phyloP scores from a whole-genome alignment of 2,888 invertebrate genomes.

The Caenorhabditis virilis region DNA sequence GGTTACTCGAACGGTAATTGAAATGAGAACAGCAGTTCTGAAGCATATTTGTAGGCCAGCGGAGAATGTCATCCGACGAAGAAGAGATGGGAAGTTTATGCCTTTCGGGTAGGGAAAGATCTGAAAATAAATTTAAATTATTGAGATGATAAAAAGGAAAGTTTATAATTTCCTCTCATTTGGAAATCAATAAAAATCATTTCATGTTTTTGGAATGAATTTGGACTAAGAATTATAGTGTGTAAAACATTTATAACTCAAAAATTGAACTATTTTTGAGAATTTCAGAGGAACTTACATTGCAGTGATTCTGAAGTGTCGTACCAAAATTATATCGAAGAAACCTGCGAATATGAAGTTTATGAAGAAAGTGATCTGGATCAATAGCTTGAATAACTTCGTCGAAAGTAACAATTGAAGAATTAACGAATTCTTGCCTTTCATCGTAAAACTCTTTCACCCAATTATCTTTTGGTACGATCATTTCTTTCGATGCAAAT shows the following conservation, averaged over 20 bases:
- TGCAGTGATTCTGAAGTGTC: slow-evolving; percentile 19
- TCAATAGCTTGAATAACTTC: slow-evolving; percentile 16
- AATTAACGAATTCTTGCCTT: neutral
- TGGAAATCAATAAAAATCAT: neutral
- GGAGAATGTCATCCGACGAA: slow-evolving; percentile 30
- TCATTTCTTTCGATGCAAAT: neutral
- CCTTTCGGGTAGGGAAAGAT: slow-evolving; percentile 24
- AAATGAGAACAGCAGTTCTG: slow-evolving; percentile 23
- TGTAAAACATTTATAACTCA: too few species aligned
- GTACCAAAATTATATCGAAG: slow-evolving; percentile 24
- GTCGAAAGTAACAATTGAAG: neutral
- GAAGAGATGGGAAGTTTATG: slow-evolving; percentile 19
- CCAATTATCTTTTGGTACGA: neutral
- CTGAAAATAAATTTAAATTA: too few species aligned
- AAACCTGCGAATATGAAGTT: slow-evolving; percentile 9
- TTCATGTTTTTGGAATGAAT: too few species aligned
- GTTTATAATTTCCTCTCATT: neutral
- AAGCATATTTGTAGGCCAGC: slow-evolving; percentile 18
- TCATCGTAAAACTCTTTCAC: neutral
- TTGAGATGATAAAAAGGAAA: too few species aligned
- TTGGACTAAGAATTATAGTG: too few species aligned
- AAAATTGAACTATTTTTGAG: too few species aligned
- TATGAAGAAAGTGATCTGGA: slow-evolving; percentile 17
- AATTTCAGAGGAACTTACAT: slow-evolving; percentile 4
- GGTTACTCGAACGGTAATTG: slow-evolving; percentile 24